Percentiles rank a stretch among this genome's conserved stretches.
Conservation (phyloP, 1,140 invertebrate species). For the Dryas iulia region DNA sequence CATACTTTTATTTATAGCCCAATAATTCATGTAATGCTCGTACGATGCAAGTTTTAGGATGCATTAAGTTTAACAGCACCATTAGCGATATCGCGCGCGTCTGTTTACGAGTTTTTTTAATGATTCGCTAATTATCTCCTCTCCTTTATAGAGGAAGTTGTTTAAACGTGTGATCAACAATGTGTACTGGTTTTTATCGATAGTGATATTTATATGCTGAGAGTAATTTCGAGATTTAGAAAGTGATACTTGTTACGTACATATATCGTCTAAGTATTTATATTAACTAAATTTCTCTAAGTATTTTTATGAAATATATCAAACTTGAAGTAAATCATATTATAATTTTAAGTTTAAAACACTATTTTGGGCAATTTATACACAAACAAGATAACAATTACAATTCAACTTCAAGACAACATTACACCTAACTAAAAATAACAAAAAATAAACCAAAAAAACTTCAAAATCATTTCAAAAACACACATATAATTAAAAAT, state of each 20-base stretch:
- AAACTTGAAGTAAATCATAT: no score
- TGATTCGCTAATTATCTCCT: conserved; percentile 53
- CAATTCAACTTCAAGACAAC: neutral
- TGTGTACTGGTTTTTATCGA: conserved; percentile 10
- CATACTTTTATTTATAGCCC: conserved; percentile 22
- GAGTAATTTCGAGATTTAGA: neutral
- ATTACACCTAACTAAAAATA: neutral
- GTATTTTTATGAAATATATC: neutral
- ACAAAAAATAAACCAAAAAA: neutral
- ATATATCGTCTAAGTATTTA: neutral
- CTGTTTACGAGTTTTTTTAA: conserved; percentile 53
- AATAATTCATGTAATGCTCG: conserved; percentile 29
- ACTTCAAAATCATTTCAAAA: neutral
- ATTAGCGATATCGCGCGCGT: conserved; percentile 51
- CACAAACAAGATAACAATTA: no score
- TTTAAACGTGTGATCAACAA: conserved; percentile 21
- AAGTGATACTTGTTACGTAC: neutral
- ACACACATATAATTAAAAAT: neutral
- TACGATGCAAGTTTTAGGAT: conserved; percentile 33
- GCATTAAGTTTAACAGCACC: conserved; percentile 50
- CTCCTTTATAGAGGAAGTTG: conserved; percentile 28
- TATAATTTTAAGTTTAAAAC: neutral
- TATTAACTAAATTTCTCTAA: neutral
- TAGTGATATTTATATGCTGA: neutral
- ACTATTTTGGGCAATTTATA: no score